phyloP scores from a whole-genome alignment of 2,113 vertebrate species.

The Amazona vittata region DNA sequence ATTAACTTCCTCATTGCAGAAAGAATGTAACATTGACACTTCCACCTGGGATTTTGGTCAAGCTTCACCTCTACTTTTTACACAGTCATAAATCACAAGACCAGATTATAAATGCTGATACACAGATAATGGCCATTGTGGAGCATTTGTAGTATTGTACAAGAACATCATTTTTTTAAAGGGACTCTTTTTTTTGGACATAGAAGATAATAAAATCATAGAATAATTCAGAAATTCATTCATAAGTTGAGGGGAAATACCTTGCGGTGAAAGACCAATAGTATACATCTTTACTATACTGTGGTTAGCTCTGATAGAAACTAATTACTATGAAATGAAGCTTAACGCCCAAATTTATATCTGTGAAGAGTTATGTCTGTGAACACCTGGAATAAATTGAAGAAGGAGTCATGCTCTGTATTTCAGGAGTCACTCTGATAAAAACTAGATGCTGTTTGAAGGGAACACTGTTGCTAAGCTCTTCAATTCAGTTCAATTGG shows the following conservation, averaged over 20 bases:
- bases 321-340: neutral
- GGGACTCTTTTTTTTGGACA: neutral
- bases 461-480: neutral
- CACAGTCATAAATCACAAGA: neutral
- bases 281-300: neutral
- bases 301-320: neutral
- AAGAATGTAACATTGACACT: neutral
- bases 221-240: neutral
- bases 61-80: neutral
- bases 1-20: neutral
- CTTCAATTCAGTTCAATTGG: neutral
- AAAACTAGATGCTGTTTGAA: neutral
- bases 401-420: neutral
- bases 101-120: neutral
- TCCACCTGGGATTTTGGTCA: neutral
- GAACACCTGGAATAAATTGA: neutral
- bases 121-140: neutral
- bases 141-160: neutral
- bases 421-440: neutral
- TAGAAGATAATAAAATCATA: neutral
- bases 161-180: neutral
- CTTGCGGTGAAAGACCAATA: neutral
- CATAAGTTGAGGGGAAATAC: neutral
- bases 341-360: neutral
- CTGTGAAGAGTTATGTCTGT: neutral